Percentiles rank a stretch among this genome's conserved stretches.
phyloP scores from a whole-genome alignment of 2,113 vertebrate species.

The Laticauda laticaudata region DNA sequence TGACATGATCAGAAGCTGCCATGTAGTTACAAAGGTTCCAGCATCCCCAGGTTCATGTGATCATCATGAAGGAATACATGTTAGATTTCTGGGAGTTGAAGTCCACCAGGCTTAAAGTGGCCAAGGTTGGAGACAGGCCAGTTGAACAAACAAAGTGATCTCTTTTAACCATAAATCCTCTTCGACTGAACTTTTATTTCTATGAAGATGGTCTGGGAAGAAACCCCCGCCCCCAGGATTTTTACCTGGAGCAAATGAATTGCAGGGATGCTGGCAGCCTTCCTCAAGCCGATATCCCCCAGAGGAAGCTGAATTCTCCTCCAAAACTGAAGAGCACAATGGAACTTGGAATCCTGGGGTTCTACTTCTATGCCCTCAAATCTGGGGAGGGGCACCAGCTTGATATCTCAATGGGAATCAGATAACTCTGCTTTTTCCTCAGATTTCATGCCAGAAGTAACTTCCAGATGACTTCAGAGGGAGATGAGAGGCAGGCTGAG shows the following conservation, averaged over 20 bases:
- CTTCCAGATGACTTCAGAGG: slow-evolving; percentile 15
- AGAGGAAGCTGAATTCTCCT: not conserved
- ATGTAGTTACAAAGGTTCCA: too few relatives aligned
- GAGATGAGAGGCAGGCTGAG: not conserved
- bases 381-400: not conserved
- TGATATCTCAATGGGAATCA: not conserved
- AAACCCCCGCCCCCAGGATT: not conserved
- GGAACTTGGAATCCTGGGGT: not conserved
- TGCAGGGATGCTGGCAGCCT: not conserved
- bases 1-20: too few relatives aligned
- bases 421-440: slow-evolving; percentile 11
- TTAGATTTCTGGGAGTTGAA: too few relatives aligned
- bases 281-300: not conserved
- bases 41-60: too few relatives aligned
- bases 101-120: too few relatives aligned
- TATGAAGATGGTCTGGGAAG: not conserved
- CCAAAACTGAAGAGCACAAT: not conserved
- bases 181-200: slow-evolving; percentile 25
- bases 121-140: not conserved
- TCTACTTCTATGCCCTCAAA: not conserved
- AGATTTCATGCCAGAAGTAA: not conserved
- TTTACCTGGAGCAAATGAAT: not conserved
- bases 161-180: not conserved
- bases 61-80: too few relatives aligned
- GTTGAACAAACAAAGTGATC: not conserved